A percentile compares a stretch with the other conserved stretches of the same genome.
Evolutionary conservation across 2,888 invertebrate species (phyloP).

Genomic region (Amitus sp.): DNA sequence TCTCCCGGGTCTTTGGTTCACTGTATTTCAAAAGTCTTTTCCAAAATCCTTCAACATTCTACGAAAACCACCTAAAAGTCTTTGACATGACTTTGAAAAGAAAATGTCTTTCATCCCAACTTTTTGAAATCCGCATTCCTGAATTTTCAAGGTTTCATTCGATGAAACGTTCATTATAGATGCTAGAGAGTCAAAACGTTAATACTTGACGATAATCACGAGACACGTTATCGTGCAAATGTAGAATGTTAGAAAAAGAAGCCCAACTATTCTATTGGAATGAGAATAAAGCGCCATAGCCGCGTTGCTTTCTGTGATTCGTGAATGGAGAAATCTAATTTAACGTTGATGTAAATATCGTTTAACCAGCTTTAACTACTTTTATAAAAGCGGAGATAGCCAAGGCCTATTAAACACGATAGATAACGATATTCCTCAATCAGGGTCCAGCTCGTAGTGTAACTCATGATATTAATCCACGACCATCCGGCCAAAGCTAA

Average conservation of each 20-base stretch:
- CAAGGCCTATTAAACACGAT: slow-evolving; percentile 22
- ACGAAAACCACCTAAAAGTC: too few relatives aligned
- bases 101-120: too few relatives aligned
- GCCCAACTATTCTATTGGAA: too few relatives aligned
- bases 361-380: slow-evolving; percentile 34
- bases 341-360: slow-evolving; percentile 29
- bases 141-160: slow-evolving; percentile 40
- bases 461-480: slow-evolving; percentile 27
- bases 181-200: slow-evolving; percentile 28
- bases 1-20: too few relatives aligned
- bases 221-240: slow-evolving; percentile 29
- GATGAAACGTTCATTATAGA: slow-evolving; percentile 30
- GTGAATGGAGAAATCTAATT: background rate
- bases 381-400: slow-evolving; percentile 32
- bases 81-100: too few relatives aligned
- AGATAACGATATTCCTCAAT: slow-evolving; percentile 25
- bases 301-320: background rate
- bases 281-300: slow-evolving; percentile 18
- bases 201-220: slow-evolving; percentile 25
- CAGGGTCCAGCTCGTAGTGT: slow-evolving; percentile 44
- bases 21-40: too few relatives aligned
- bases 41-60: too few relatives aligned
- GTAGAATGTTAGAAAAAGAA: too few relatives aligned
- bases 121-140: slow-evolving; percentile 39
- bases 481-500: too few relatives aligned